Percentiles rank a stretch among this genome's conserved stretches.
Evolutionary conservation across 2,113 vertebrate genomes (phyloP).

Genomic region (Urocynchramus pylzowi): DNA sequence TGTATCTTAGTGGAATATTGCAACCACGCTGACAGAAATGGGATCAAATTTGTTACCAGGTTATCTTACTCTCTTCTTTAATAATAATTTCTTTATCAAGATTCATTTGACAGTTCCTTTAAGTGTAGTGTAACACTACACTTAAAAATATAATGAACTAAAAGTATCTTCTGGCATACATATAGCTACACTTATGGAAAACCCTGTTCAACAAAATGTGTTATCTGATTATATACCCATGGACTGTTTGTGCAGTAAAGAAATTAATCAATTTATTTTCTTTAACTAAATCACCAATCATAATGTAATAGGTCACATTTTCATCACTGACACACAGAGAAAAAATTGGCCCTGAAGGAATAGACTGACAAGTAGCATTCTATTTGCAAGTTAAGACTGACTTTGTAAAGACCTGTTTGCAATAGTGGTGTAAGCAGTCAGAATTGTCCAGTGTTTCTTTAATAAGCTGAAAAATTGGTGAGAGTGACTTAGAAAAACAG

Average conservation of each 20-base stretch:
- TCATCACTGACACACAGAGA: background rate
- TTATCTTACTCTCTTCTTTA: background rate
- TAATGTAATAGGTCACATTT: background rate
- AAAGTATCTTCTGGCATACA: background rate
- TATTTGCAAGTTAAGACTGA: background rate
- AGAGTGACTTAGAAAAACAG: background rate
- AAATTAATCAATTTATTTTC: background rate
- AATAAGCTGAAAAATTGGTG: background rate
- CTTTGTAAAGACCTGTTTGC: background rate
- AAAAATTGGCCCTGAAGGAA: background rate
- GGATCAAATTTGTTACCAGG: background rate
- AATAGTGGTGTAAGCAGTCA: background rate
- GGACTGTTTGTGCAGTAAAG: background rate
- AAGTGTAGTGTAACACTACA: background rate
- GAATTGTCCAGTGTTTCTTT: background rate
- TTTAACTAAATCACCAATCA: background rate
- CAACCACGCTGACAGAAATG: background rate
- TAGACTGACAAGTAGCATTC: background rate
- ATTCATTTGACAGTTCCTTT: background rate
- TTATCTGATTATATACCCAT: background rate
- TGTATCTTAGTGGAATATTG: background rate
- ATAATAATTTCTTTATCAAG: background rate
- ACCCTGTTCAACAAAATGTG: background rate
- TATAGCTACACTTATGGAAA: background rate
- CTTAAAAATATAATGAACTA: background rate